Evolutionary conservation across 2,113 vertebrate species (phyloP).

Genomic region (Petromus typicus): DNA sequence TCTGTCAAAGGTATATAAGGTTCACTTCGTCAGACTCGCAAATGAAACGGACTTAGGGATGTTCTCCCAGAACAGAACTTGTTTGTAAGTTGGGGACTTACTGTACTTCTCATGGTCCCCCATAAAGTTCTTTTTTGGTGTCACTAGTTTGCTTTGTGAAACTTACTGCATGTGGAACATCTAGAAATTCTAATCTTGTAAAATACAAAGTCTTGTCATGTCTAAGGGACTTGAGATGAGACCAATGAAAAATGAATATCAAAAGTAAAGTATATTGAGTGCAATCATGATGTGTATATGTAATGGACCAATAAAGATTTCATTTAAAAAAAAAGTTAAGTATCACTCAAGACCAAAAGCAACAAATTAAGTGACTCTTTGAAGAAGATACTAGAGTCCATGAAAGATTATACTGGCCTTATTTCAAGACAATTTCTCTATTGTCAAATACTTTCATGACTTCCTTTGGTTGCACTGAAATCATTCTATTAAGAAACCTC

Average conservation of each 20-base stretch:
- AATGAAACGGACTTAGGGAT: not conserved
- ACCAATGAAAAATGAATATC: slow-evolving; percentile 42
- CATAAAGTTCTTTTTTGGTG: not conserved
- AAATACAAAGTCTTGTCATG: slow-evolving; percentile 9
- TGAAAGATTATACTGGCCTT: not conserved
- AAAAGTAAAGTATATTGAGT: no score
- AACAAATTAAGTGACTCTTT: slow-evolving; percentile 11
- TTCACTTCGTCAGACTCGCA: not conserved
- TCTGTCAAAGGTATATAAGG: not conserved
- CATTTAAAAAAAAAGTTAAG: not conserved
- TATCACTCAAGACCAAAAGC: not conserved
- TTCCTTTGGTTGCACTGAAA: slow-evolving; percentile 35
- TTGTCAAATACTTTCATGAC: not conserved
- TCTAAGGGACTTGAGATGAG: slow-evolving; percentile 5
- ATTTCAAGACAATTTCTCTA: not conserved
- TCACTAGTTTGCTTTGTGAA: slow-evolving; percentile 36
- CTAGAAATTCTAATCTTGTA: slow-evolving; percentile 19
- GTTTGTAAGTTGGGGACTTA: not conserved
- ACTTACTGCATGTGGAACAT: not conserved
- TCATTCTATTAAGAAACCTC: slow-evolving; percentile 24
- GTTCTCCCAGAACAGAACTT: not conserved
- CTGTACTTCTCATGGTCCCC: not conserved
- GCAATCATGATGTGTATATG: no score
- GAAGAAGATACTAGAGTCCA: not conserved
- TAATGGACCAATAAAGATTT: no score